Percentiles rank a stretch among this genome's conserved stretches.
phyloP scores from a whole-genome alignment of 2,888 invertebrate species.

The Xanthia icteritia region DNA sequence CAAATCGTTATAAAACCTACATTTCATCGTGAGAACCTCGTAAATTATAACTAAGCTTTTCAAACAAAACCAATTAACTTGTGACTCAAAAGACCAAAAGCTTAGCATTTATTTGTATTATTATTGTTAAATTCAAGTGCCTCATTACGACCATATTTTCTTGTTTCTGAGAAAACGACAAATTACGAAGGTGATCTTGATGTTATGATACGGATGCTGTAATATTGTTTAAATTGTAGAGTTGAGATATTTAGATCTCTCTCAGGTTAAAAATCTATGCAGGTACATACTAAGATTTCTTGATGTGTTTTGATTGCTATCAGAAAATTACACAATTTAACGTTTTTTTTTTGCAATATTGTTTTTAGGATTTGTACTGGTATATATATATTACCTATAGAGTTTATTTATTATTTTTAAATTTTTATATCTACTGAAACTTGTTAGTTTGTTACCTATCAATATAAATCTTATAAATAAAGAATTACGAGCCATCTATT shows the following conservation, averaged over 20 bases:
- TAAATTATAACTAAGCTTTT: conserved; percentile 60
- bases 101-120: conserved; percentile 63
- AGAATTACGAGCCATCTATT: too few species aligned
- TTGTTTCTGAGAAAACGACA: conserved; percentile 82
- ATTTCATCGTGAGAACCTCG: conserved; percentile 59
- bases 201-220: conserved; percentile 72
- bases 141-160: conserved; percentile 76
- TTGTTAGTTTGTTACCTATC: neutral
- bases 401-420: neutral
- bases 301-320: conserved; percentile 4
- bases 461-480: neutral
- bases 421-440: neutral
- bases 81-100: conserved; percentile 53
- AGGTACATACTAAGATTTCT: neutral
- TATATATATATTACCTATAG: neutral
- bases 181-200: conserved; percentile 84
- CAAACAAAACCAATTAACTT: conserved; percentile 74
- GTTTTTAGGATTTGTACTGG: fast-evolving
- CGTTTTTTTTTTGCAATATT: neutral
- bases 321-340: neutral
- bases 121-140: conserved; percentile 59
- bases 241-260: conserved; percentile 75
- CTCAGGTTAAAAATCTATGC: neutral
- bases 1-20: neutral
- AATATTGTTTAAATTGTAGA: conserved; percentile 75